Evolutionary conservation across 1,140 invertebrate species (phyloP), one percentile per base, ranked within the genome.

Genomic region (Macrostomum lignano): DNA sequence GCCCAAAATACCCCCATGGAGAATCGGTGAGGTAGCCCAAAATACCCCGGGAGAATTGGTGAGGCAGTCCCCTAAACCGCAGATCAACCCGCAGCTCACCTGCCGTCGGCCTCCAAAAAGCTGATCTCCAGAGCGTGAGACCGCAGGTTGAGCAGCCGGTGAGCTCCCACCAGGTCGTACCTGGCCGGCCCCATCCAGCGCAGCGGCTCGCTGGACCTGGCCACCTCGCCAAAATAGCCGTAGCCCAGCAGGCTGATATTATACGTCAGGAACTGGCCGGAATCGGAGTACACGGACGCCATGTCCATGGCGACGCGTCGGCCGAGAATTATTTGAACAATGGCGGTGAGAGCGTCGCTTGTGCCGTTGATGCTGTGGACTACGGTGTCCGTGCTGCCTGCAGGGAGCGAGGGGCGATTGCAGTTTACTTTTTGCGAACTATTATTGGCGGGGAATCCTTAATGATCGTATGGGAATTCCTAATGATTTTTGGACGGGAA

Each of bases 141-240:
- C n/a, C n/a, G n/a, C n/a, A n/a, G n/a, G n/a, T n/a, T n/a, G n/a
- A n/a, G n/a, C n/a, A n/a, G n/a, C n/a, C n/a, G n/a, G n/a, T n/a
- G n/a, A n/a, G n/a, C n/a, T n/a, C n/a, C n/a, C n/a, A n/a, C 70
- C 55, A 70, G 74, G 46, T 77, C 70, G 47, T 82, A 82, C 40
- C 77, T 55, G 37, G 67, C 65, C n/a, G 77, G 74, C 22, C 77
- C 77, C 69, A 84, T 72, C 72, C 74, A 81, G 7, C 77, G 60
- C 42, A 72, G 70, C 30, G 67, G 67, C 43, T 82, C 78, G 46
- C 74, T 78, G 39, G 75, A 70, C 34, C 65, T 61, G 1, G 78
- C 63, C 17, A 77, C 67, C 54, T 84, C 77, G 2, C 78, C 78
- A 40, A 82, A 64, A 48, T 74, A 81, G 7, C 77, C 77, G 51